Evolutionary conservation across 2,888 invertebrate genomes (phyloP).

Genomic region (Diabrotica balteata): DNA sequence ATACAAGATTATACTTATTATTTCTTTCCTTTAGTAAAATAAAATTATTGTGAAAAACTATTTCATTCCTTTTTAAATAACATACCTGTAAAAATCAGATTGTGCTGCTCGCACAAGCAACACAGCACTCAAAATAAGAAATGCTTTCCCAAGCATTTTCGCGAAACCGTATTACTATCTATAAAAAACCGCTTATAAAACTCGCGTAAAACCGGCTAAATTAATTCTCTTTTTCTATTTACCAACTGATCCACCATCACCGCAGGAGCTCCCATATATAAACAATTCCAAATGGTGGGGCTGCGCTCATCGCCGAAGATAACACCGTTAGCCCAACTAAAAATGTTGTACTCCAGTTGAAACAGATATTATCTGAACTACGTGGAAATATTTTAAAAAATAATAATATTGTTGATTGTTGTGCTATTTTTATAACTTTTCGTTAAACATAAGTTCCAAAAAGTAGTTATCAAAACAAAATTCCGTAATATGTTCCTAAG

Average conservation of each 20-base stretch:
- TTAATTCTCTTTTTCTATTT: constrained; percentile 17
- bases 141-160: constrained; percentile 43
- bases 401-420: no score
- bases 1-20: no score
- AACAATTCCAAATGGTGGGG: constrained; percentile 40
- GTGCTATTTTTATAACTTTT: no score
- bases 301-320: constrained; percentile 43
- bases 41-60: no score
- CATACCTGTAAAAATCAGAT: constrained; percentile 44
- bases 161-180: not conserved
- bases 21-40: no score
- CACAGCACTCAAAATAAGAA: constrained; percentile 39
- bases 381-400: no score
- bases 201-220: not conserved
- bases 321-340: constrained; percentile 49
- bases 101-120: constrained; percentile 39
- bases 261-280: constrained; percentile 44
- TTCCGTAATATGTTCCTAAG: no score
- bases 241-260: constrained; percentile 29
- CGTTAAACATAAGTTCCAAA: no score
- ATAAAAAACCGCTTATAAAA: constrained; percentile 14
- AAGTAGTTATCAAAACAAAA: no score
- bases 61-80: no score
- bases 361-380: no score
- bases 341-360: not conserved